A percentile compares a stretch with the other conserved stretches of the same genome.
Conservation (phyloP, 30 jellyfish, hydroid and myxozoan species). For the Chrysaora quinquecirrha region DNA sequence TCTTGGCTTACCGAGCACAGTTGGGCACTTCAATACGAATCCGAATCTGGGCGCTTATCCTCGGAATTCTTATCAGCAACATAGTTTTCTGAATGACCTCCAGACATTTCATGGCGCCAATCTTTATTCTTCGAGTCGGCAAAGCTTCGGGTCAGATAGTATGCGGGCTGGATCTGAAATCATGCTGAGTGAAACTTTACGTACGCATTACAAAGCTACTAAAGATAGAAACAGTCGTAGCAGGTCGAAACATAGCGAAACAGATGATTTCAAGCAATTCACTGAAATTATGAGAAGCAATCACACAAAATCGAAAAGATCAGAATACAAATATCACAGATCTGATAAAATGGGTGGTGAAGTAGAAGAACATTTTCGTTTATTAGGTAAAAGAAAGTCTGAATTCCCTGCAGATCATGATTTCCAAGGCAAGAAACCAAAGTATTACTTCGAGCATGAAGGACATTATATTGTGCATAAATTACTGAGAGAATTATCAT, state of each 20-base stretch:
- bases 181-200: constrained; percentile 64
- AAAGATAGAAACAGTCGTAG: not conserved
- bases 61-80: constrained; percentile 66
- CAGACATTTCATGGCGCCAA: constrained; percentile 83
- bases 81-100: constrained; percentile 66
- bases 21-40: constrained; percentile 57
- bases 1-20: constrained; percentile 47
- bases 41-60: constrained; percentile 70
- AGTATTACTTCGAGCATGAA: constrained; percentile 67
- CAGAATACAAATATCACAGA: too few relatives aligned
- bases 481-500: constrained; percentile 56
- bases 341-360: too few relatives aligned
- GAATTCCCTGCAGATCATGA: constrained; percentile 47
- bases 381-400: constrained; percentile 40
- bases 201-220: constrained; percentile 19
- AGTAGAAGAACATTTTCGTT: too few relatives aligned
- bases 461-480: constrained; percentile 68
- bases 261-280: too few relatives aligned
- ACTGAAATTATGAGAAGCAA: too few relatives aligned
- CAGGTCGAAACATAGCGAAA: not conserved
- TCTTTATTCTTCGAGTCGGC: constrained; percentile 42
- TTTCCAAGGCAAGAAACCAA: constrained; percentile 43
- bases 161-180: constrained; percentile 68
- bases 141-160: constrained; percentile 57
- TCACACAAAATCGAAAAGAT: too few relatives aligned